These are phyloP conservation scores for Drosophila jambulina DNA, from an alignment of 1,140 invertebrate genomes.

Conservation along the genomic window DNA sequence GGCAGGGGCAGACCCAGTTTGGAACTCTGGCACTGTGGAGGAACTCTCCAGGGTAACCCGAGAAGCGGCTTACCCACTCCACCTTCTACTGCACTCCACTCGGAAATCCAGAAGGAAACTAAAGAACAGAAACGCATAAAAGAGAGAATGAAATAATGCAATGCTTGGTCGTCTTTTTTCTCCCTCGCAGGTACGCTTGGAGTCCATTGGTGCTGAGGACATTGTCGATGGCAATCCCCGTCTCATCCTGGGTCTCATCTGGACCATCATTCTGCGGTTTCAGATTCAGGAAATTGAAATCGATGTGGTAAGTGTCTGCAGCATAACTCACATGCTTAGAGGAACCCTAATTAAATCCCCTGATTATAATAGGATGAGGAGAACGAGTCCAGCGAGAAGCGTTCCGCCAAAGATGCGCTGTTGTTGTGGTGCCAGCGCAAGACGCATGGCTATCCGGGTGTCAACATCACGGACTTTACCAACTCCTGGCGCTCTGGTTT, in stretches of 20 bases:
- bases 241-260: conserved; percentile 98
- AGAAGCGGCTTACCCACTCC: conserved; percentile 60
- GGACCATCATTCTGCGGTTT: conserved; percentile 98
- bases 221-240: conserved; percentile 99
- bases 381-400: conserved; percentile 98
- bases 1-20: conserved; percentile 45
- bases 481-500: conserved; percentile 97
- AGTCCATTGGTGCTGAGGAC: conserved; percentile 99
- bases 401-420: conserved; percentile 99
- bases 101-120: conserved; percentile 22
- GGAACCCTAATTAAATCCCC: background rate
- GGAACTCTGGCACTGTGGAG: conserved; percentile 43
- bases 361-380: conserved; percentile 92
- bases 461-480: conserved; percentile 93
- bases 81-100: background rate
- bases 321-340: background rate
- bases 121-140: background rate
- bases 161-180: conserved; percentile 12
- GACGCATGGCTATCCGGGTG: conserved; percentile 95
- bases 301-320: conserved; percentile 91
- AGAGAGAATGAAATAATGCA: conserved; percentile 49
- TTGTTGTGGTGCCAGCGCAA: conserved; percentile 99
- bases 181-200: conserved; percentile 64
- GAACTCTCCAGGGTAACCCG: conserved; percentile 54
- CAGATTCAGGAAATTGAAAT: conserved; percentile 99